These are phyloP conservation scores for Nipponacmea schrenckii DNA, from an alignment of 2,888 invertebrate species.

Conservation along the genomic window DNA sequence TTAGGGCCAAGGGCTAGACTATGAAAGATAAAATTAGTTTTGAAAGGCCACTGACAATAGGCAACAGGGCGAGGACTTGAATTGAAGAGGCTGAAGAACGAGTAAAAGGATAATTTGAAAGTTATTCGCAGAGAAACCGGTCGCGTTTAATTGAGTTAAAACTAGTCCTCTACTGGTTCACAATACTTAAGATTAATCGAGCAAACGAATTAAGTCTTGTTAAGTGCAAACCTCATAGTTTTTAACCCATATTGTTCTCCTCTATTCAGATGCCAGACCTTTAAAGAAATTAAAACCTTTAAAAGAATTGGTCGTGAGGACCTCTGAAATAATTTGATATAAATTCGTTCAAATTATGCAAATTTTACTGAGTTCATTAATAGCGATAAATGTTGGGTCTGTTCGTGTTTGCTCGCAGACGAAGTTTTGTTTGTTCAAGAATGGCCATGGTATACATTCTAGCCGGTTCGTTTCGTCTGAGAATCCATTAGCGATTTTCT, in stretches of 20 bases:
- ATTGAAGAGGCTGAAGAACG: constrained; percentile 14
- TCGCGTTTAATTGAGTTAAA: constrained; percentile 21
- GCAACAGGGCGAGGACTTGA: constrained; percentile 13
- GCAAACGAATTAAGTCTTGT: constrained; percentile 24
- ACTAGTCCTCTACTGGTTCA: constrained; percentile 16
- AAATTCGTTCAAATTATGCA: constrained; percentile 25
- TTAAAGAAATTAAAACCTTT: constrained; percentile 19
- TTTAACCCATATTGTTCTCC: constrained; percentile 2
- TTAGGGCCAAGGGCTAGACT: constrained; percentile 4
- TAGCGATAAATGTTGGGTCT: constrained; percentile 2
- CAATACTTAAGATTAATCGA: constrained; percentile 15
- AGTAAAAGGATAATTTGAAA: constrained; percentile 21
- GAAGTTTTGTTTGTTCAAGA: constrained; percentile 11
- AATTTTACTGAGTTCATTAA: constrained; percentile 15
- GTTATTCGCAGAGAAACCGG: constrained; percentile 16
- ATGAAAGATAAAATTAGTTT: constrained; percentile 9
- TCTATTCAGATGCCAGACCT: constrained; percentile 6
- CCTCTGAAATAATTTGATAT: constrained; percentile 26
- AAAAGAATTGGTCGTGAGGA: constrained; percentile 22
- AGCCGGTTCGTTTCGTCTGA: neutral
- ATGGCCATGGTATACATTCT: constrained; percentile 5
- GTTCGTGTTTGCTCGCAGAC: constrained; percentile 15
- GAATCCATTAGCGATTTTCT: constrained; percentile 2
- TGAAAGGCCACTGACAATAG: constrained; percentile 4
- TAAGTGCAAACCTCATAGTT: constrained; percentile 11